A percentile compares a stretch with the other conserved stretches of the same genome.
These are phyloP conservation scores for Gyps fulvus DNA, from an alignment of 2,113 vertebrate genomes.

Conservation along the genomic window DNA sequence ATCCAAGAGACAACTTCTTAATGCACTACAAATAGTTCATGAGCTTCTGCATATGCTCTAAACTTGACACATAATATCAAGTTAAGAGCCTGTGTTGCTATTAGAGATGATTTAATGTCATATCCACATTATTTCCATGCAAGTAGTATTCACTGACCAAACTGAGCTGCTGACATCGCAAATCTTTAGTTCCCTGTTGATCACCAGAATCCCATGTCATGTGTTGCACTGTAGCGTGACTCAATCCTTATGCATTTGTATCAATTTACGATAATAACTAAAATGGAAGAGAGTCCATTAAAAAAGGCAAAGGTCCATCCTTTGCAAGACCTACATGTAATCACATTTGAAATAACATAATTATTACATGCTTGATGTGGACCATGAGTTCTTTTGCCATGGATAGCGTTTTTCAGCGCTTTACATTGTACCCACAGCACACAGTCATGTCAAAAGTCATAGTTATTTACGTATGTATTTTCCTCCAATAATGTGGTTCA, in stretches of 20 bases:
- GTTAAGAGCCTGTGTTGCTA: neutral
- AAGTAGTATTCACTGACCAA: neutral
- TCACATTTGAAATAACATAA: neutral
- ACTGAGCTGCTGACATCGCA: neutral
- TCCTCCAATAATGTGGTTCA: neutral
- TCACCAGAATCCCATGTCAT: neutral
- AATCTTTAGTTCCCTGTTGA: neutral
- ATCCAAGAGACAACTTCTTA: neutral
- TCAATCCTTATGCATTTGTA: neutral
- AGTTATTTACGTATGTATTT: neutral
- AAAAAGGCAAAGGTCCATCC: neutral
- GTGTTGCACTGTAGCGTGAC: accelerated
- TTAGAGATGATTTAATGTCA: neutral
- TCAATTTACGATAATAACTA: neutral
- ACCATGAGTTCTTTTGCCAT: neutral
- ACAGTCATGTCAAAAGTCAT: neutral
- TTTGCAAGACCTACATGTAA: neutral
- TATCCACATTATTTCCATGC: neutral
- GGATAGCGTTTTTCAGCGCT: neutral
- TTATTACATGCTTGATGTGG: neutral
- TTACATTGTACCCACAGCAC: neutral
- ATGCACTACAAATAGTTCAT: neutral
- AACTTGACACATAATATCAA: neutral
- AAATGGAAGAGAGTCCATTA: neutral
- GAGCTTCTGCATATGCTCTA: neutral